Evolutionary conservation across 2,797 vertebrate genomes (phyloP).

Genomic region (Gymnothorax reevesii): DNA sequence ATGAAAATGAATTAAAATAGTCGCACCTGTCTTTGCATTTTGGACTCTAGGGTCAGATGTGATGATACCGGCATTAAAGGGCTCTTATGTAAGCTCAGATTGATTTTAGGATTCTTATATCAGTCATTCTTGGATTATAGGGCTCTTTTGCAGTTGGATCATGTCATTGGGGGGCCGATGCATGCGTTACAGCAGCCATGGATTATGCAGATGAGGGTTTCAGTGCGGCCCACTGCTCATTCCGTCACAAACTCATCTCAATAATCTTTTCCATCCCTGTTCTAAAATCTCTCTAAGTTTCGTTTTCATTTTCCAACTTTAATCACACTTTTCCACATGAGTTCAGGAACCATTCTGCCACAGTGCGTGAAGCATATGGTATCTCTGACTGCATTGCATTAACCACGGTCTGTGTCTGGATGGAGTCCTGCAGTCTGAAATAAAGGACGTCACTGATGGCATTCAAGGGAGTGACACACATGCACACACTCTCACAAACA

Average conservation of each 20-base stretch:
- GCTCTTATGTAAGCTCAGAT: too few species aligned
- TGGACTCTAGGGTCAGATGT: too few species aligned
- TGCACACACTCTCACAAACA: background rate
- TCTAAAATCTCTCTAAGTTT: background rate
- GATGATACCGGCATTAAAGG: too few species aligned
- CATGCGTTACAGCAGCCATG: background rate
- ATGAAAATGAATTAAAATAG: too few species aligned
- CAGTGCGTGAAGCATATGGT: constrained; percentile 19
- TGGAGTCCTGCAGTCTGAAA: constrained; percentile 17
- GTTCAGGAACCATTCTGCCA: constrained; percentile 13
- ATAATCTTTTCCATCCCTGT: background rate
- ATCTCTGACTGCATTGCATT: constrained; percentile 22
- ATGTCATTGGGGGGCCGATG: background rate
- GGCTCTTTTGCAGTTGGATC: background rate
- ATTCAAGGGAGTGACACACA: constrained; percentile 34
- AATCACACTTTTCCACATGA: background rate
- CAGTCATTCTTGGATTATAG: background rate
- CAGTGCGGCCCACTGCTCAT: background rate
- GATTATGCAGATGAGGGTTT: background rate
- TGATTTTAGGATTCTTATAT: background rate
- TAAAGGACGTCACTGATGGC: constrained; percentile 35
- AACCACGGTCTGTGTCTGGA: constrained; percentile 24
- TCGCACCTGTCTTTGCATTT: too few species aligned
- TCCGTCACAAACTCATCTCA: background rate
- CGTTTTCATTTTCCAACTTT: background rate